Base-by-base conservation (phyloP, 2,113 vertebrate genomes). In the Donacobius atricapilla region DNA sequence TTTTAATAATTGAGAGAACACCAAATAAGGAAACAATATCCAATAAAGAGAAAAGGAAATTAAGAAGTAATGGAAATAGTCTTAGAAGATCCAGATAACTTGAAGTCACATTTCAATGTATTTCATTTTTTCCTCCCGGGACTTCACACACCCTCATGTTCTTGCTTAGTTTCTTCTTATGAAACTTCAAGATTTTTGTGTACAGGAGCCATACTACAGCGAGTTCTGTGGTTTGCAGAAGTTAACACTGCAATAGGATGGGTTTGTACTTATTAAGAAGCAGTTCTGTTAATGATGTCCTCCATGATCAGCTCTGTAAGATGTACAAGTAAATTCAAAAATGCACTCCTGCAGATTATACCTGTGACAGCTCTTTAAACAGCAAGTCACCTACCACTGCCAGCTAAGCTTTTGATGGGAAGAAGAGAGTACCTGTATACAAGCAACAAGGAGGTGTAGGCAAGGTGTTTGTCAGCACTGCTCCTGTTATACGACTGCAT, bases 1-100 rank as follows among this genome's bases (percentile, higher is more conserved):
- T 96, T 96, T 96, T 93, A 97, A 93, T 95, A 90, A 95, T 66
- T 97, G 73, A 91, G 39, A 90, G 63, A 87, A 65, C 22, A 56
- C 10, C 19, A 68, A 44, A 87, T 78, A 94, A 92, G 76, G 79
- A 96, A 94, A 78, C 63, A 82, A 54, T 83, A 87, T 33, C 66
- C 47, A 95, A 69, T 54, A 83, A 93, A 90, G 44, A 90, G 22
- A 33, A 92, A 87, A 90, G 30, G 63, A 91, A 94, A 93, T 87
- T 80, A 81, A 87, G 61, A 72, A 93, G 56, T 45, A 65, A 56
- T 35, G 42, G 27, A 89, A 94, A 82, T 17, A 13, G 50, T 50
- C 64, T 95, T 88, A 90, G 48, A 85, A 81, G n/a, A 90, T 48
- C 10, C 57, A 83, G 45, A 72, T 85, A 78, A 72, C 45, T 91